Evolutionary conservation across 2,888 invertebrate genomes (phyloP), one percentile per base, ranked within the genome.

Genomic region (Brenthis ino): DNA sequence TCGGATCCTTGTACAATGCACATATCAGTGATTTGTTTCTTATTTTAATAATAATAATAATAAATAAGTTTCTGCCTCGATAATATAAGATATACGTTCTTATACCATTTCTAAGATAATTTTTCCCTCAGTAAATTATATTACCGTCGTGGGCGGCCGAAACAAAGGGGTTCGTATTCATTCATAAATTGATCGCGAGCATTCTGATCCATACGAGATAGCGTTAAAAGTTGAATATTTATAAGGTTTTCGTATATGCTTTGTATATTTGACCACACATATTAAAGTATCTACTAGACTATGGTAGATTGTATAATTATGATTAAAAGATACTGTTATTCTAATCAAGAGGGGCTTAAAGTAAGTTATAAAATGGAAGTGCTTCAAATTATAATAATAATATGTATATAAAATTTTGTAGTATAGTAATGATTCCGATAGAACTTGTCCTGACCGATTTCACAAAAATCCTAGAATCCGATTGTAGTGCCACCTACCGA

Each of bases 131-230:
- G 37, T 53, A 53, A 43, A 53, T 76, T 77, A 73, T 75, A 74
- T 69, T 69, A 43, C 69, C 76, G 65, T 74, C 77, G 78, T 79
- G 79, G 78, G 79, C 77, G 80, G 77, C 75, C 77, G 61, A 78
- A 76, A 79, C 79, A 79, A 80, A 79, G 75, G 79, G 70, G 68
- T 57, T 74, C 65, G 76, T 78, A 76, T 77, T 78, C 76, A 76
- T 77, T 78, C 78, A 78, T 76, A 78, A 78, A 75, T 76, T 76
- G 77, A 79, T 78, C 72, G 72, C 70, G 65, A 69, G 66, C 69
- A 57, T 67, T 71, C 54, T 68, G 75, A 75, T 74, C 70, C 68
- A 72, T 74, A 28, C 58, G 57, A 73, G 75, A 75, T 75, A 75
- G 70, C 70, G 68, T 73, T 70, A 68, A 43, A 43, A 66, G 53